Evolutionary conservation across 2,113 vertebrate species (phyloP).

Genomic region (Pongo pygmaeus): DNA sequence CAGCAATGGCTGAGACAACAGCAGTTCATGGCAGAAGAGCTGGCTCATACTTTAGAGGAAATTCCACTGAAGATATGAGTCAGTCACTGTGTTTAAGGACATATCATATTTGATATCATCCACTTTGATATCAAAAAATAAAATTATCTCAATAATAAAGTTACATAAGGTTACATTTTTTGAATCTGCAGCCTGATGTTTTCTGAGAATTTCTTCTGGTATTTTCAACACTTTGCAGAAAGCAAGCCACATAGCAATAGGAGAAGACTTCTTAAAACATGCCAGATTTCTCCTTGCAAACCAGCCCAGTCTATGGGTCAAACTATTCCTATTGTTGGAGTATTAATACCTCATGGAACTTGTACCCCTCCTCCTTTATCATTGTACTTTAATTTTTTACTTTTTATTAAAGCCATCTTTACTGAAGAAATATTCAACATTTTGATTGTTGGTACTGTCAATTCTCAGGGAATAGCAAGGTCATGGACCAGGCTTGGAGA

Average conservation of each 20-base stretch:
- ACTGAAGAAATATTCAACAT: not conserved
- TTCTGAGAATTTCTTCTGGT: not conserved
- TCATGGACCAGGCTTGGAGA: not conserved
- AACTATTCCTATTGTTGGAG: not conserved
- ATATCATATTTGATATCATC: not conserved
- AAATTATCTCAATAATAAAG: not conserved
- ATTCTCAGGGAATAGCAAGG: not conserved
- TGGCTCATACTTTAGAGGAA: not conserved
- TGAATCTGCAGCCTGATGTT: not conserved
- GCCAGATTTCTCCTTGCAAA: not conserved
- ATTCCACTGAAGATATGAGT: not conserved
- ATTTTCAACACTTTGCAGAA: not conserved
- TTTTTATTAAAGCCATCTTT: not conserved
- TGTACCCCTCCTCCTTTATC: accelerated
- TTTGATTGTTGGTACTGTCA: not conserved
- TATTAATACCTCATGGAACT: not conserved
- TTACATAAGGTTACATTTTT: not conserved
- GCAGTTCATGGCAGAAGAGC: not conserved
- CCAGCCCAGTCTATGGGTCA: not conserved
- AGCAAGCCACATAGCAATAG: not conserved
- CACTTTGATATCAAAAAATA: not conserved
- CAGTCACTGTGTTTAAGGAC: not conserved
- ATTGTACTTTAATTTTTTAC: not conserved
- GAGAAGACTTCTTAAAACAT: not conserved
- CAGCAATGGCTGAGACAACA: not conserved